Percentiles rank a stretch among this genome's conserved stretches.
Evolutionary conservation across 2,888 invertebrate species (phyloP).

Genomic region (Apamea monoglypha): DNA sequence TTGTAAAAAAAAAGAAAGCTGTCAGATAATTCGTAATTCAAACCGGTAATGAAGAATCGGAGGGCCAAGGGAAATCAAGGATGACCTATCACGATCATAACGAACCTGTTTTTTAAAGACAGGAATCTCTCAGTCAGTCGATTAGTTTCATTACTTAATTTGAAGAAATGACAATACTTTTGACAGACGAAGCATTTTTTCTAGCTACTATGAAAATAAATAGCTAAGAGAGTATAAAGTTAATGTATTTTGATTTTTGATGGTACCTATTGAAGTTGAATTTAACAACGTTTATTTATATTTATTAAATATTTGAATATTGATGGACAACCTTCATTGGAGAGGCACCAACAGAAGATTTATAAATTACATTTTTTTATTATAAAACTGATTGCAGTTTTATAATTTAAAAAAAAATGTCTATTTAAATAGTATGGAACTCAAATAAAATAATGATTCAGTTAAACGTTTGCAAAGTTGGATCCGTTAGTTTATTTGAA

Average conservation of each 20-base stretch:
- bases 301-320: slow-evolving; percentile 3
- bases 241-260: neutral
- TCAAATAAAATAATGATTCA: neutral
- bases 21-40: slow-evolving; percentile 7
- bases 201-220: neutral
- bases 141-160: no score
- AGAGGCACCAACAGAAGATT: neutral
- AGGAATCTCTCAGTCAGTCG: neutral
- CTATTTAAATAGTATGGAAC: neutral
- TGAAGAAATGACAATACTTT: neutral
- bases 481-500: neutral
- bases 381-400: no score
- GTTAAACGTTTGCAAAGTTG: neutral
- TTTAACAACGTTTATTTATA: neutral
- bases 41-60: slow-evolving; percentile 7
- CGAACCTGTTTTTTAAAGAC: slow-evolving; percentile 10
- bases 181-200: neutral
- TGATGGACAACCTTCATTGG: neutral
- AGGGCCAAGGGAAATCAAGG: slow-evolving; percentile 21
- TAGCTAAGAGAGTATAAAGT: neutral
- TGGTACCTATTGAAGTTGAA: neutral
- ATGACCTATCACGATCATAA: slow-evolving; percentile 13
- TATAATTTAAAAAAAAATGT: no score
- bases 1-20: neutral
- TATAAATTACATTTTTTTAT: neutral